Evolutionary conservation across 2,113 vertebrate species (phyloP), one percentile per base, ranked within the genome.

Genomic region (Amphilophus citrinellus): DNA sequence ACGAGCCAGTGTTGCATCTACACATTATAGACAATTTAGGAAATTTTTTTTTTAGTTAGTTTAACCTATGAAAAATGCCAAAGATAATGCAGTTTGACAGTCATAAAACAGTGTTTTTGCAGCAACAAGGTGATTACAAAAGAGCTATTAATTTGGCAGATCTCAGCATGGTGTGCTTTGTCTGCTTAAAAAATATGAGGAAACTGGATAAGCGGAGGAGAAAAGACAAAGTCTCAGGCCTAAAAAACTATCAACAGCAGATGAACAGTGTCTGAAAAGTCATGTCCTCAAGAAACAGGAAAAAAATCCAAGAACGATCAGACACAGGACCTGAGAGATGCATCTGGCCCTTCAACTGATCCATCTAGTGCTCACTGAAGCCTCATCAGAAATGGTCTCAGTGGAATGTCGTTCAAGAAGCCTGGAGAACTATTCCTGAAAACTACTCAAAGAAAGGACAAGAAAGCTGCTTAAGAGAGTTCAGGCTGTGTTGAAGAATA

Each of bases 321-420:
- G 66, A 50, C 15, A 50, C 42, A 71, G 15, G 44, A 71, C 42
- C 44, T 50, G 42, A 30, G 22, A 50, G 65, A 68, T 68, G 22
- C 47, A 68, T 30, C 15, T 50, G 44, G 44, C 1, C 2, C 24
- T 73, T 73, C 10, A 73, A 17, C 20, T 2, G 17, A 71, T 71
- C 66, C 66, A 32, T 71, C 65, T 50, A 50, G 15, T 50, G 15
- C 47, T 30, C 2, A 20, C 24, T 53, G 24, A 71, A 53, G 66
- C 66, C 66, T 71, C 66, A 71, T 53, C 9, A 50, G 15, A 71
- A 71, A 71, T 53, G 44, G 30, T 53, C 44, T 32, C 44, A 71
- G 44, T 47, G 27, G 66, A 53, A 15, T 15, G 44, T 47, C 44
- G 13, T 15, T 15, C 5, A 47, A 71, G 44, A 53, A 53, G 47